phyloP scores from a whole-genome alignment of 2,888 invertebrate genomes.

The Drosophila maculinotata region DNA sequence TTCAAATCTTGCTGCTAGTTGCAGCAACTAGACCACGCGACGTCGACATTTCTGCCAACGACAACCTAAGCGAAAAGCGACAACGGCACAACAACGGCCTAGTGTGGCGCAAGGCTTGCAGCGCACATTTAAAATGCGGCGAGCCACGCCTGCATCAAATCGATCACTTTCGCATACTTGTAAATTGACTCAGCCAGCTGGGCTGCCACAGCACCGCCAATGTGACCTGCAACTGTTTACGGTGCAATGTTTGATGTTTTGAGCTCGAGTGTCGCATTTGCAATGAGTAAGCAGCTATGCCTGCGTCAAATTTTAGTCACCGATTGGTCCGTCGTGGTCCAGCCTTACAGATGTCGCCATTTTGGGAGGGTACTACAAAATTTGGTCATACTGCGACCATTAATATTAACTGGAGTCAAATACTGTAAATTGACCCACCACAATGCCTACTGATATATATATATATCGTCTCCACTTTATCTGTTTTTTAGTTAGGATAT shows the following conservation, averaged over 20 bases:
- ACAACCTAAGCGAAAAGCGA: conserved; percentile 38
- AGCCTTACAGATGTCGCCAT: conserved; percentile 7
- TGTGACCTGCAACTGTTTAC: conserved; percentile 26
- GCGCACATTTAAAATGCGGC: conserved; percentile 59
- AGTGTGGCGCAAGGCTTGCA: conserved; percentile 67
- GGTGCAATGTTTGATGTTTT: conserved; percentile 28
- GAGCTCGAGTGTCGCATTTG: conserved; percentile 57
- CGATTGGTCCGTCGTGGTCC: not conserved
- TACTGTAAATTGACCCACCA: too few relatives aligned
- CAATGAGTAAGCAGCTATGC: conserved; percentile 31
- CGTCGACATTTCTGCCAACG: conserved; percentile 52
- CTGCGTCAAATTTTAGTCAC: conserved; percentile 9
- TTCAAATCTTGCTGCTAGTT: conserved; percentile 70
- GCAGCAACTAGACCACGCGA: conserved; percentile 73
- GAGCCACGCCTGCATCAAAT: conserved; percentile 78
- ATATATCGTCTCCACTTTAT: too few relatives aligned
- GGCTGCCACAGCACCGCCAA: conserved; percentile 26
- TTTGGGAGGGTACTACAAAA: conserved; percentile 1
- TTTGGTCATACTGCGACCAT: conserved; percentile 13
- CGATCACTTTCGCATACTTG: conserved; percentile 79
- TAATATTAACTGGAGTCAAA: not conserved
- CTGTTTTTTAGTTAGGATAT: too few relatives aligned
- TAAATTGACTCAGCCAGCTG: conserved; percentile 53
- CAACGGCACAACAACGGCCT: conserved; percentile 11
- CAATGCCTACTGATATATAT: too few relatives aligned